Evolutionary conservation across 2,797 vertebrate genomes (phyloP).

Genomic region (Brachyalestes nurse): DNA sequence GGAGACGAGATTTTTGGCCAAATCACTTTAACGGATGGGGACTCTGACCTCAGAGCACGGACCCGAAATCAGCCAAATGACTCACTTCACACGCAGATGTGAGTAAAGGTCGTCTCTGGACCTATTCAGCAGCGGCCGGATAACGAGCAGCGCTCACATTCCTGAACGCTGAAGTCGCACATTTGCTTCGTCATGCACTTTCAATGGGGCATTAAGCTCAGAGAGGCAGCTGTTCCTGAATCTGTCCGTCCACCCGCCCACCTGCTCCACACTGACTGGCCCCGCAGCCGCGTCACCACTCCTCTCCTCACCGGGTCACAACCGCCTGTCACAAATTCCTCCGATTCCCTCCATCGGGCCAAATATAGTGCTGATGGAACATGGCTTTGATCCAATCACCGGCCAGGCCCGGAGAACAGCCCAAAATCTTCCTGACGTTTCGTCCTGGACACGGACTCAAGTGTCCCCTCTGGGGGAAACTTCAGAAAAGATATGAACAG

Average conservation of each 20-base stretch:
- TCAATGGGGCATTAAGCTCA: slow-evolving; percentile 34
- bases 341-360: not conserved
- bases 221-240: slow-evolving; percentile 35
- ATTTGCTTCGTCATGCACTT: slow-evolving; percentile 42
- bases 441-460: not conserved
- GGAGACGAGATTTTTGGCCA: too few relatives aligned
- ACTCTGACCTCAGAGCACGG: not conserved
- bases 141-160: not conserved
- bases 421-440: not conserved
- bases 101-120: not conserved
- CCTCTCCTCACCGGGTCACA: slow-evolving; percentile 3
- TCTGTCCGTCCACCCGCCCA: not conserved
- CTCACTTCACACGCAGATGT: slow-evolving; percentile 6
- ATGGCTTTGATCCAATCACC: not conserved
- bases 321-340: slow-evolving; percentile 17
- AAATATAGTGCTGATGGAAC: slow-evolving; percentile 33
- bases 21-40: too few relatives aligned
- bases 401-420: not conserved
- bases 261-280: not conserved
- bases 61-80: not conserved
- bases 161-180: not conserved
- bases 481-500: too few relatives aligned
- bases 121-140: not conserved
- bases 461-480: not conserved
- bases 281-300: not conserved